Base-by-base conservation (phyloP, 2,113 vertebrate genomes). In the Eidolon helvum region DNA sequence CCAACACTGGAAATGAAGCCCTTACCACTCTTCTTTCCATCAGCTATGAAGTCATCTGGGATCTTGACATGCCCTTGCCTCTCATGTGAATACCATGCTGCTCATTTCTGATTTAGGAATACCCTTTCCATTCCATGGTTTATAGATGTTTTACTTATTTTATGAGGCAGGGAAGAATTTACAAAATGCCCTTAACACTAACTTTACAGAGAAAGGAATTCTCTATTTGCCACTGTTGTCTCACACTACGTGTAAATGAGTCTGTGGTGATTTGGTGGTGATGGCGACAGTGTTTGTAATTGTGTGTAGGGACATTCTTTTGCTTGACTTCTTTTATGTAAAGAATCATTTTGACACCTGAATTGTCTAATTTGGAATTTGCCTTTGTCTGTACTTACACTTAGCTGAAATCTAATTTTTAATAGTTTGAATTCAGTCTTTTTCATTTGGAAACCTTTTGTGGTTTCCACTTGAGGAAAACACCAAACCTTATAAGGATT, bases 311-410 rank as follows among this genome's bases (percentile, higher is more conserved):
- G 9, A 48, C 5, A 79, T 43, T 89, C 59, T 88, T 86, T 93
- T 93, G 10, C 69, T 88, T 95, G 77, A 91, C 87, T 93, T 95
- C n/a, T 87, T 92, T 90, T 89, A 38, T 43, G 59, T 74, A 69
- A 91, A 61, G 30, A 77, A 57, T 92, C 16, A 55, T 45, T 72
- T 86, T 78, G 18, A 72, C 38, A 55, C 26, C 74, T 91, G 57
- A 78, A 63, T 94, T 91, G 92, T 94, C 43, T 91, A 55, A 96
- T 94, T 92, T 97, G 74, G 63, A 91, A 80, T 79, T 92, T 96
- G 8, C 43, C 48, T 92, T 87, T 95, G 59, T 61, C 24, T 71
- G 90, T 28, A 86, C 72, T 96, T 92, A 89, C 10, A 53, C 26
- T 92, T 90, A 91, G 28, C 75, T 87, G 74, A 94, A 95, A 86